Conservation (phyloP, 2,888 invertebrate genomes). For the Cynaeus angustus region DNA sequence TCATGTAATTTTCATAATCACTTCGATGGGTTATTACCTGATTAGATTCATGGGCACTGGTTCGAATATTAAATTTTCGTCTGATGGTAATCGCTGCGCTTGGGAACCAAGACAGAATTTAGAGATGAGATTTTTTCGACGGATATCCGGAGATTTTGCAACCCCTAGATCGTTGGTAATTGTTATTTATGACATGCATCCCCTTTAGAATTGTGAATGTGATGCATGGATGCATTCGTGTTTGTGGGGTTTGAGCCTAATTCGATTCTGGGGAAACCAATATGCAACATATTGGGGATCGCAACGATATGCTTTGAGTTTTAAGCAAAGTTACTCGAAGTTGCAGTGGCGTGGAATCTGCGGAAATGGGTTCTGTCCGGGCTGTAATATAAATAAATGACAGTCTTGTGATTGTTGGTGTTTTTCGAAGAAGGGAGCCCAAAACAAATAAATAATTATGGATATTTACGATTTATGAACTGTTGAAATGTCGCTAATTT, state of each 20-base stretch:
- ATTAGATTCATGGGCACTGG: slow-evolving; percentile 29
- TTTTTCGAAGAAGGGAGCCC: slow-evolving; percentile 1
- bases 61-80: slow-evolving; percentile 35
- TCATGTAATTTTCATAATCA: slow-evolving; percentile 46
- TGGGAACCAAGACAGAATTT: slow-evolving; percentile 11
- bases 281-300: slow-evolving; percentile 15
- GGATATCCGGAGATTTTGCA: slow-evolving; percentile 18
- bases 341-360: not conserved
- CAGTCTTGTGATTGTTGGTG: slow-evolving; percentile 1
- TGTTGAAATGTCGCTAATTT: slow-evolving; percentile 12
- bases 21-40: slow-evolving; percentile 33
- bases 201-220: slow-evolving; percentile 18
- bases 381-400: not conserved
- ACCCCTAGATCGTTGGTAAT: slow-evolving; percentile 11
- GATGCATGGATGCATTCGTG: slow-evolving; percentile 19
- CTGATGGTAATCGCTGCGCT: slow-evolving; percentile 18
- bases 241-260: slow-evolving; percentile 10
- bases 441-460: slow-evolving; percentile 11
- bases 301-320: slow-evolving; percentile 1
- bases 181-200: slow-evolving; percentile 34
- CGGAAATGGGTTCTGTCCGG: not conserved
- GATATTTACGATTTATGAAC: slow-evolving; percentile 16
- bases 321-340: not conserved
- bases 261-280: slow-evolving; percentile 23
- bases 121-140: slow-evolving; percentile 1